phyloP scores from a whole-genome alignment of 1,140 invertebrate species.

The Anoplolepis gracilipes region DNA sequence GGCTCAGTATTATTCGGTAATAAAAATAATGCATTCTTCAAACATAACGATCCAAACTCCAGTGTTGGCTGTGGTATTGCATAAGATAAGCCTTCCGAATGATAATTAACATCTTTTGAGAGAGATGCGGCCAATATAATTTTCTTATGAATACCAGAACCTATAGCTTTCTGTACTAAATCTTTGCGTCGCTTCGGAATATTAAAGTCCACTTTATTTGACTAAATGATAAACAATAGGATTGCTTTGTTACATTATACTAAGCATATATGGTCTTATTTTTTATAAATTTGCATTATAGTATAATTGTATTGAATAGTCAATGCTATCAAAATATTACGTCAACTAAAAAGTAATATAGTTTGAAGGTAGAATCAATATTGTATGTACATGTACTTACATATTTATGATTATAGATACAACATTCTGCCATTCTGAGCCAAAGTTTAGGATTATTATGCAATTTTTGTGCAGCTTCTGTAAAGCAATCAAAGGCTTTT shows the following conservation, averaged over 20 bases:
- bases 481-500: constrained; percentile 96
- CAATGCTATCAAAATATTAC: not conserved
- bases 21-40: constrained; percentile 93
- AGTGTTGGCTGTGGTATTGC: constrained; percentile 95
- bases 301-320: not conserved
- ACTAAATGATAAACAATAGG: constrained; percentile 82
- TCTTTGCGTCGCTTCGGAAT: constrained; percentile 88
- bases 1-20: constrained; percentile 82
- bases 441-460: constrained; percentile 96
- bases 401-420: constrained; percentile 90
- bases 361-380: constrained; percentile 7
- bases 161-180: constrained; percentile 88
- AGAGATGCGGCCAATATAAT: constrained; percentile 88
- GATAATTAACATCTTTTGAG: constrained; percentile 87
- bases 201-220: constrained; percentile 89
- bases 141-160: constrained; percentile 88
- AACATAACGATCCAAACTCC: constrained; percentile 95
- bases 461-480: constrained; percentile 94
- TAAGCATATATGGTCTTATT: not conserved
- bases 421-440: constrained; percentile 97
- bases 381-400: constrained; percentile 83
- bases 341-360: not conserved
- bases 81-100: constrained; percentile 89
- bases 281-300: constrained; percentile 20
- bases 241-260: not conserved